These are phyloP conservation scores for Alfaro cultratus DNA, from an alignment of 2,797 vertebrate species.

Conservation along the genomic window DNA sequence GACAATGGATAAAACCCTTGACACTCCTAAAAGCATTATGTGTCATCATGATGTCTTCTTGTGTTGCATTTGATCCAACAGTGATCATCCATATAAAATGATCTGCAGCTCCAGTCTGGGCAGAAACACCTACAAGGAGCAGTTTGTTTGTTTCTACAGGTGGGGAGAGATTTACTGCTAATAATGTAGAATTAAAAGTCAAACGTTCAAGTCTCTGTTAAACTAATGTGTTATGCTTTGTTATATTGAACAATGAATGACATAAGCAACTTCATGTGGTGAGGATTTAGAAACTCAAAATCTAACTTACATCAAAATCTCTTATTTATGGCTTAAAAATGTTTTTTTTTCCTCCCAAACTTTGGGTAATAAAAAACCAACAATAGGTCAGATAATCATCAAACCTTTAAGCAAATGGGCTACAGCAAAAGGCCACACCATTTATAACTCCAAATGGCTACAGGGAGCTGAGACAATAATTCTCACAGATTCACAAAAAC, in stretches of 20 bases:
- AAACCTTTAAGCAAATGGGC: not conserved
- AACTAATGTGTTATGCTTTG: not conserved
- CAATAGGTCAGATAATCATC: not conserved
- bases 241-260: not conserved
- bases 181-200: not conserved
- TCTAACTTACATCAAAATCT: not conserved
- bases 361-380: not conserved
- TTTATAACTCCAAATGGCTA: too few species aligned
- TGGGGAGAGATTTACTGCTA: constrained; percentile 20
- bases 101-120: constrained; percentile 64
- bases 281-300: not conserved
- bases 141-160: constrained; percentile 79
- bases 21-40: not conserved
- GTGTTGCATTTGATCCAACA: constrained; percentile 35
- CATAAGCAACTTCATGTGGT: not conserved
- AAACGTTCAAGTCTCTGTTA: not conserved
- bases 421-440: not conserved
- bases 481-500: too few species aligned
- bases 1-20: not conserved
- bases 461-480: not conserved
- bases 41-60: not conserved
- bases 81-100: constrained; percentile 43
- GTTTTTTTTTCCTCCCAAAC: not conserved
- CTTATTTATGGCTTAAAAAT: not conserved
- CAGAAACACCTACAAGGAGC: constrained; percentile 73